Conservation (phyloP, 2,797 vertebrate species). For the Squalus acanthias region DNA sequence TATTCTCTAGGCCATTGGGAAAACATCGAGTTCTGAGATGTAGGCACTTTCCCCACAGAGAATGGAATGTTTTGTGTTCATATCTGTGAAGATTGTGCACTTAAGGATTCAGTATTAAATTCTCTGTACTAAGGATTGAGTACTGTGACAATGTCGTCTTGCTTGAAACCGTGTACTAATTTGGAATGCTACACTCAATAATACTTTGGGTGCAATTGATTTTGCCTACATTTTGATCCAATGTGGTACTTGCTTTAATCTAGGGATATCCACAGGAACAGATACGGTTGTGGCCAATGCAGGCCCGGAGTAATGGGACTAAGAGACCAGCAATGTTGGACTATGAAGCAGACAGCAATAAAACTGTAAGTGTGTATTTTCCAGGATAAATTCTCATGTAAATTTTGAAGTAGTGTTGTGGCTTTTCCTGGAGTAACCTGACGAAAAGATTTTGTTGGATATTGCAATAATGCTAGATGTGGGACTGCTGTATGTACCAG, state of each 20-base stretch:
- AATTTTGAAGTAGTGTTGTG: background rate
- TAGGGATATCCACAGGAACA: constrained; percentile 98
- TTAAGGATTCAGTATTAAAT: background rate
- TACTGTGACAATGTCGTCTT: background rate
- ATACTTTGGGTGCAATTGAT: too few species aligned
- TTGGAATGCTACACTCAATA: background rate
- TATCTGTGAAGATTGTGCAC: background rate
- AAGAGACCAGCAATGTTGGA: constrained; percentile 96
- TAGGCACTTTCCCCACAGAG: background rate
- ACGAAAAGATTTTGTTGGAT: background rate
- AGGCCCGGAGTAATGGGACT: constrained; percentile 95
- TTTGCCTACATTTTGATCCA: background rate
- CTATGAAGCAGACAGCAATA: constrained; percentile 95
- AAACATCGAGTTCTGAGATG: background rate
- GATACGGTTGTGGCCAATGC: constrained; percentile 98
- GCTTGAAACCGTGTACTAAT: background rate
- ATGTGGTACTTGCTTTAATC: background rate
- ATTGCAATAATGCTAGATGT: background rate
- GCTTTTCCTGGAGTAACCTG: background rate
- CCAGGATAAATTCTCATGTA: background rate
- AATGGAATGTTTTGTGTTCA: background rate
- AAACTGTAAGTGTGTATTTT: constrained; percentile 68
- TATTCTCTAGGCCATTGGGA: background rate
- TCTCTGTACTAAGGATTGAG: background rate
- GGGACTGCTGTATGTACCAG: too few species aligned